Evolutionary conservation across 1,140 invertebrate species (phyloP).

Genomic region (Pseudomyrmex gracilis): DNA sequence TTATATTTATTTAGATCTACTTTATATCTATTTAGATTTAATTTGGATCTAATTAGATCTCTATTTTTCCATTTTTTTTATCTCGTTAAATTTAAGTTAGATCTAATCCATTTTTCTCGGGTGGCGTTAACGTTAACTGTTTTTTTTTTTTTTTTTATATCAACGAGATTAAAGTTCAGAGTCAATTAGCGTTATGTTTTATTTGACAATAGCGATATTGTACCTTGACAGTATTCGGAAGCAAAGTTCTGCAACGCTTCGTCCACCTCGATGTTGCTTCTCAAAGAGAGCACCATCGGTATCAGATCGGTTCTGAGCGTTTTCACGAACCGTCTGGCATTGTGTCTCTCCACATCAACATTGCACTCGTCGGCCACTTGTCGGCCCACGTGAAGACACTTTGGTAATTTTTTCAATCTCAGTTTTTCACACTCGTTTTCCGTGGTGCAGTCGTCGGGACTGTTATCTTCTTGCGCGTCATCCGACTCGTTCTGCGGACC

Average conservation of each 20-base stretch:
- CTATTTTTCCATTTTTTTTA: too few relatives aligned
- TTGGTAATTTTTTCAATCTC: slow-evolving; percentile 88
- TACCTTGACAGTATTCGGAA: slow-evolving; percentile 95
- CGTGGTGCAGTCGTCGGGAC: slow-evolving; percentile 82
- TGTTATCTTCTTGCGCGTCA: slow-evolving; percentile 85
- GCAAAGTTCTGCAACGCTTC: slow-evolving; percentile 96
- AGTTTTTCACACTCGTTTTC: slow-evolving; percentile 86
- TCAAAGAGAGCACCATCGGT: slow-evolving; percentile 89
- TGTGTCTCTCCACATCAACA: slow-evolving; percentile 91
- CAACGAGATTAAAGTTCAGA: too few relatives aligned
- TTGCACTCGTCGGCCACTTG: slow-evolving; percentile 89
- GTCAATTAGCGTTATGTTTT: background rate
- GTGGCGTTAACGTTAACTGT: too few relatives aligned
- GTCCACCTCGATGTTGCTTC: slow-evolving; percentile 94
- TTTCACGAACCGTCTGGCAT: slow-evolving; percentile 91
- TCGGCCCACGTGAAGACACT: slow-evolving; percentile 87
- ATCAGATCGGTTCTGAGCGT: slow-evolving; percentile 89
- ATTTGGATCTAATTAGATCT: too few relatives aligned
- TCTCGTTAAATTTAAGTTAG: too few relatives aligned
- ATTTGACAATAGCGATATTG: background rate
- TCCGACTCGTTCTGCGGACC: slow-evolving; percentile 88
- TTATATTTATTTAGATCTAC: too few relatives aligned
- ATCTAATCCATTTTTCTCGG: too few relatives aligned
- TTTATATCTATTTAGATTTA: too few relatives aligned
- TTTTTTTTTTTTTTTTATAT: too few relatives aligned